Conservation (phyloP, 2,888 invertebrate species). For the Osedax frankpressi region DNA sequence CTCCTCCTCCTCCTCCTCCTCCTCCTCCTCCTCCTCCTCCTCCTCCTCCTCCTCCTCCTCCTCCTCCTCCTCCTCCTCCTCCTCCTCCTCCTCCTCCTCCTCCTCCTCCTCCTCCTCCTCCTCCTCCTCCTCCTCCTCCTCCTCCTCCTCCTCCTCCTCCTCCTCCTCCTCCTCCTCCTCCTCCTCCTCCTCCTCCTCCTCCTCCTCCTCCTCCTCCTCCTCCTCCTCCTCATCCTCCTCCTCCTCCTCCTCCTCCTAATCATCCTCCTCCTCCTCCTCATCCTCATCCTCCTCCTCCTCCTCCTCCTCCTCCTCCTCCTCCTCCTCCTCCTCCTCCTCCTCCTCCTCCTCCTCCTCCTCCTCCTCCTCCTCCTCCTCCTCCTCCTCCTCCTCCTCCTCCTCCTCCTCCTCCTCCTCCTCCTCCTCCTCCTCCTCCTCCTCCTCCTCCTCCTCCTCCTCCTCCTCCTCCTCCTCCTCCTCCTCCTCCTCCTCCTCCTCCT, state of each 20-base stretch:
- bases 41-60: neutral
- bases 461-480: neutral
- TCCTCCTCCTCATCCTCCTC: neutral
- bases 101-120: neutral
- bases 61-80: neutral
- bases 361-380: neutral
- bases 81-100: neutral
- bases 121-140: neutral
- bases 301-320: neutral
- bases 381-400: neutral
- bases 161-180: neutral
- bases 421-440: neutral
- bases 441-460: neutral
- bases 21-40: neutral
- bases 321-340: neutral
- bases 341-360: neutral
- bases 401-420: neutral
- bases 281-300: neutral
- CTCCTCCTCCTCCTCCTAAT: neutral
- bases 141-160: neutral
- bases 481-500: neutral
- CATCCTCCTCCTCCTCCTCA: neutral
- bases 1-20: constrained; percentile 6
- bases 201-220: neutral
- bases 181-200: neutral